Conservation (phyloP, 2,888 invertebrate genomes). For the Oscheius sp. region DNA sequence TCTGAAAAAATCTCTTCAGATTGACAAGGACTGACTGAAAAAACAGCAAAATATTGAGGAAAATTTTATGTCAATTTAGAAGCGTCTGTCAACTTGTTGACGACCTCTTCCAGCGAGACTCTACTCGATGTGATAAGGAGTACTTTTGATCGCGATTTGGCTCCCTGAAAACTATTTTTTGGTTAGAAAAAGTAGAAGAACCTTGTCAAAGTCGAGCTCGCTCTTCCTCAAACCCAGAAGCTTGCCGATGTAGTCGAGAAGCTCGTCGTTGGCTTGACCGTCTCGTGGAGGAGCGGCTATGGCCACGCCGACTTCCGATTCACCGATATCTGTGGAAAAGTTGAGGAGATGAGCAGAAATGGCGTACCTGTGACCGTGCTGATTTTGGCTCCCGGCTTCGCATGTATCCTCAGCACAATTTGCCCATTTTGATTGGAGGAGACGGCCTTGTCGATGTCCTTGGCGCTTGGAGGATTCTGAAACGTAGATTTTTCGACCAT, state of each 20-base stretch:
- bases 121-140: slow-evolving; percentile 55
- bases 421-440: slow-evolving; percentile 75
- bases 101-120: slow-evolving; percentile 51
- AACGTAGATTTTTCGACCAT: background rate
- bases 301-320: slow-evolving; percentile 81
- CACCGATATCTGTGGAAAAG: slow-evolving; percentile 52
- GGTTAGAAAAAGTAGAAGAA: slow-evolving; percentile 56
- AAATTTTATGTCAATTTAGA: slow-evolving; percentile 10
- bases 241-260: slow-evolving; percentile 82
- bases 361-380: slow-evolving; percentile 80
- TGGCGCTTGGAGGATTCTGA: background rate
- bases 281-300: slow-evolving; percentile 86
- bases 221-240: slow-evolving; percentile 82
- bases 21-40: background rate
- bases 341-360: slow-evolving; percentile 70
- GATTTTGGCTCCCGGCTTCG: slow-evolving; percentile 84
- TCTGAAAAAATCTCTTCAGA: too few relatives aligned
- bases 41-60: background rate
- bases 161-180: slow-evolving; percentile 51
- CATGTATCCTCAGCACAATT: slow-evolving; percentile 80
- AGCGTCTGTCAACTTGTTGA: slow-evolving; percentile 44
- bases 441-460: slow-evolving; percentile 39
- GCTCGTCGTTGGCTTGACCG: slow-evolving; percentile 84
- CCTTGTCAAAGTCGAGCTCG: slow-evolving; percentile 81
- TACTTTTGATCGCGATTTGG: slow-evolving; percentile 62